Conservation (phyloP, 2,113 vertebrate species). For the Tachysurus vachellii region DNA sequence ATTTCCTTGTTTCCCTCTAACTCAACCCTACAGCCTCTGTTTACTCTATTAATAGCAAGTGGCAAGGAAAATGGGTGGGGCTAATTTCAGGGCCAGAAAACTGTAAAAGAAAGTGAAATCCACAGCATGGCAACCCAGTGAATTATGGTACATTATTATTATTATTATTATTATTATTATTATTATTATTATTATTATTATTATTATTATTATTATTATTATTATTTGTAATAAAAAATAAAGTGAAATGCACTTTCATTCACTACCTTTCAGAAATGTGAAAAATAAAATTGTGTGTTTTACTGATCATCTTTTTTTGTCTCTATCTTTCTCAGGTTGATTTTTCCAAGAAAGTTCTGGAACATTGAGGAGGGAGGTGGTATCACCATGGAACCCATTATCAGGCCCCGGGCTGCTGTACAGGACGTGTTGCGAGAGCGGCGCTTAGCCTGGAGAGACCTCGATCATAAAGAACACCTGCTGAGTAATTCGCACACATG, state of each 20-base stretch:
- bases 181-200: background rate
- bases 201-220: too few species aligned
- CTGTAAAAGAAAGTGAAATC: background rate
- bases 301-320: conserved; percentile 3
- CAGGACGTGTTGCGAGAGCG: conserved; percentile 54
- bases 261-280: background rate
- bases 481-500: conserved; percentile 16
- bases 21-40: background rate
- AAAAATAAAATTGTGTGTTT: background rate
- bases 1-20: background rate
- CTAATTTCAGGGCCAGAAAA: background rate
- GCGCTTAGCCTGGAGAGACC: conserved; percentile 56
- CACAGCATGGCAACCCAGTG: background rate
- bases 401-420: conserved; percentile 34
- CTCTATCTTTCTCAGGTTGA: conserved; percentile 51
- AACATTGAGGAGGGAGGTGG: conserved; percentile 34
- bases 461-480: conserved; percentile 58
- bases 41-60: too few species aligned
- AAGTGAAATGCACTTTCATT: background rate
- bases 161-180: too few species aligned
- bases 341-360: conserved; percentile 48
- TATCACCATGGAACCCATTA: conserved; percentile 33
- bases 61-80: background rate
- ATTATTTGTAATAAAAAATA: too few species aligned
- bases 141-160: background rate